Percentiles rank a stretch among this genome's conserved stretches.
Conservation (phyloP, 2,888 invertebrate genomes). For the Drosophila testacea region DNA sequence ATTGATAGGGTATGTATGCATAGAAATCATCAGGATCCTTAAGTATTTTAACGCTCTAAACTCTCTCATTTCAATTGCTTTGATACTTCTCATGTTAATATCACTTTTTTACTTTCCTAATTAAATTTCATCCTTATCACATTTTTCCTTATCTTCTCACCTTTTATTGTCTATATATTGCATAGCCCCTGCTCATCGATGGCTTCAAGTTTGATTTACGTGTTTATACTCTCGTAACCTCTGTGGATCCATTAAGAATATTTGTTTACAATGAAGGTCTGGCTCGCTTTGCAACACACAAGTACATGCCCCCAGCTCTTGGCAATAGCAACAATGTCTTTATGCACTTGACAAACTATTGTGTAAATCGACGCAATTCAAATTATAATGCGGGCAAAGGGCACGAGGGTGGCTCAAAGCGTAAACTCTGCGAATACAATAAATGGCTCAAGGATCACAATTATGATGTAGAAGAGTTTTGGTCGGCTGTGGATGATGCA, state of each 20-base stretch:
- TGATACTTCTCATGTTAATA: too few species aligned
- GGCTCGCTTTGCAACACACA: slow-evolving; percentile 93
- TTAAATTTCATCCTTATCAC: not conserved
- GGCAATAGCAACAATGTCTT: slow-evolving; percentile 94
- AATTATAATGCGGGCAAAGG: slow-evolving; percentile 90
- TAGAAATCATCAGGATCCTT: too few species aligned
- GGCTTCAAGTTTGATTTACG: slow-evolving; percentile 96
- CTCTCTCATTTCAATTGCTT: too few species aligned
- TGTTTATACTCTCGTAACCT: slow-evolving; percentile 94
- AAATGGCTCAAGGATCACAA: slow-evolving; percentile 89
- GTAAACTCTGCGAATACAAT: slow-evolving; percentile 92
- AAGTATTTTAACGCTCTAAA: too few species aligned
- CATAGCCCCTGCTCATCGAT: slow-evolving; percentile 93
- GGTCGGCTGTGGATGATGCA: slow-evolving; percentile 94
- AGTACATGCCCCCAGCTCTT: slow-evolving; percentile 92
- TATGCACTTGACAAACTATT: slow-evolving; percentile 98
- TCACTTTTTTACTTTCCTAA: not conserved
- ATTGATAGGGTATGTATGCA: slow-evolving; percentile 80
- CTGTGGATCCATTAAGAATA: slow-evolving; percentile 94
- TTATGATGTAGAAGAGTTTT: slow-evolving; percentile 91
- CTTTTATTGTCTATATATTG: not conserved
- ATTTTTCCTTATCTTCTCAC: not conserved
- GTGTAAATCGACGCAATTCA: slow-evolving; percentile 95
- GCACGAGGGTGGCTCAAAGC: slow-evolving; percentile 94
- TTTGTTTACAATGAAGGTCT: slow-evolving; percentile 97